phyloP scores from a whole-genome alignment of 2,113 vertebrate species.

The Tenebrosternarchus preto region DNA sequence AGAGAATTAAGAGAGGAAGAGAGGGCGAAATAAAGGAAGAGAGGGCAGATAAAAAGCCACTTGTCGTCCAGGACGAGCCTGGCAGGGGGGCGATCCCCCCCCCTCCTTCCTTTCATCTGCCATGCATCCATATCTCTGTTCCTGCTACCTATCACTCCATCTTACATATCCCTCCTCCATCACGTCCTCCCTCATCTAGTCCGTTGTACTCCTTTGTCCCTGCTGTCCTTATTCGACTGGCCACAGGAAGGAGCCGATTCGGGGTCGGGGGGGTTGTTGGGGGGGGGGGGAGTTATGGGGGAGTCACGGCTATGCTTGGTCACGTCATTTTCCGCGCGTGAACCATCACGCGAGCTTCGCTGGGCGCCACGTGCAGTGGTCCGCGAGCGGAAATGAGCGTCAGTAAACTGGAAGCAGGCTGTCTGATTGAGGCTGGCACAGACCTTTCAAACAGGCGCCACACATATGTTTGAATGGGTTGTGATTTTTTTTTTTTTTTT shows the following conservation, averaged over 20 bases:
- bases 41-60: slow-evolving; percentile 57
- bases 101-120: slow-evolving; percentile 52
- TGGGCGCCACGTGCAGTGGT: not conserved
- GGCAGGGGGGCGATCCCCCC: slow-evolving; percentile 44
- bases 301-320: not conserved
- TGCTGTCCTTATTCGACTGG: not conserved
- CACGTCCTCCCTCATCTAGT: slow-evolving; percentile 24
- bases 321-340: not conserved
- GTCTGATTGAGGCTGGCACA: not conserved
- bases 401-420: not conserved
- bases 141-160: slow-evolving; percentile 41
- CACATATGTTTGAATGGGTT: slow-evolving; percentile 22
- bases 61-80: slow-evolving; percentile 45
- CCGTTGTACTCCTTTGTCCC: too few species aligned
- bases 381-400: not conserved
- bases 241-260: too few species aligned
- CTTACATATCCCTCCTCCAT: slow-evolving; percentile 42
- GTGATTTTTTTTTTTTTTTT: slow-evolving; percentile 2
- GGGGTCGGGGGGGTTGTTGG: too few species aligned
- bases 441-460: slow-evolving; percentile 1
- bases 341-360: slow-evolving; percentile 16
- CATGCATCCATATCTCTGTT: slow-evolving; percentile 53
- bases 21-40: slow-evolving; percentile 56
- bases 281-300: too few species aligned
- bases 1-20: slow-evolving; percentile 57